Evolutionary conservation across 1,140 invertebrate species (phyloP).

Genomic region (Leptopilina boulardi): DNA sequence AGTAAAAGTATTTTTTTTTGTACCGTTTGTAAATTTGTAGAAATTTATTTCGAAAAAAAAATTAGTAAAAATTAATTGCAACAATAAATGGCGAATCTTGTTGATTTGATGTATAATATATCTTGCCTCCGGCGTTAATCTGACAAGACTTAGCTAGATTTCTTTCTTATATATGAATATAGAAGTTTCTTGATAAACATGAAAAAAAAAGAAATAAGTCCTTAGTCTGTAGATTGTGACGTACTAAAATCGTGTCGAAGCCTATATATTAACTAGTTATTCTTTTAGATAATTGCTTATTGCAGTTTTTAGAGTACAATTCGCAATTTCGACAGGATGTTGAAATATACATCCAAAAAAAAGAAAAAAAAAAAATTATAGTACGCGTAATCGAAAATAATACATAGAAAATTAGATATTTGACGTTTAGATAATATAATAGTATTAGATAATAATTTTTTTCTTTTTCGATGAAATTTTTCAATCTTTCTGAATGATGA

Average conservation of each 20-base stretch:
- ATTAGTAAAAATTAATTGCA: not conserved
- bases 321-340: not conserved
- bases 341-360: not conserved
- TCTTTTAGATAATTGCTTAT: slow-evolving; percentile 18
- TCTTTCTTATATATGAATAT: not conserved
- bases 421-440: not conserved
- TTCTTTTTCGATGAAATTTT: slow-evolving; percentile 11
- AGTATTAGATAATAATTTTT: not conserved
- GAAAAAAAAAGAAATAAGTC: not conserved
- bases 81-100: not conserved
- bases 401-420: not conserved
- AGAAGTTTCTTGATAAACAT: not conserved
- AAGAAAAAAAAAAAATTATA: not conserved
- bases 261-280: not conserved
- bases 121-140: slow-evolving; percentile 9
- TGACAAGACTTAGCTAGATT: not conserved
- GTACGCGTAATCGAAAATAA: not conserved
- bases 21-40: no score
- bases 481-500: slow-evolving; percentile 17
- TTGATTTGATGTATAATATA: not conserved
- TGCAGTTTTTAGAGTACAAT: slow-evolving; percentile 17
- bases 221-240: not conserved
- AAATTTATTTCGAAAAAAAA: not conserved
- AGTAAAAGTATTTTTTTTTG: no score
- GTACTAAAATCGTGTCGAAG: not conserved